Conservation (phyloP, 2,888 invertebrate genomes). For the Xestia xanthographa region DNA sequence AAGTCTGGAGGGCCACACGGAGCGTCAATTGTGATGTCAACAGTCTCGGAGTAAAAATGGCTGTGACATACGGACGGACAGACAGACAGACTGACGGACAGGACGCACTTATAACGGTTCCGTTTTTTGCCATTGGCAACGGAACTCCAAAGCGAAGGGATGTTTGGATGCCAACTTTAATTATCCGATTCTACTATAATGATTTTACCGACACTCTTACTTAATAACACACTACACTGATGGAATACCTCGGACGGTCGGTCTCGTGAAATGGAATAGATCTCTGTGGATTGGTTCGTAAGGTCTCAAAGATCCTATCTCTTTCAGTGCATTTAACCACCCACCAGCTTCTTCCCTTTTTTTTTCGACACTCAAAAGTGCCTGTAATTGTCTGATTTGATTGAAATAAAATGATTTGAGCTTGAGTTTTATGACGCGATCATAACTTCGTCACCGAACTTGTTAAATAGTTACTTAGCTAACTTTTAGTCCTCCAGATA, state of each 20-base stretch:
- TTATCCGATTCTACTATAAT: too few relatives aligned
- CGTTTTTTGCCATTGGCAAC: not conserved
- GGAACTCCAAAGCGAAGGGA: not conserved
- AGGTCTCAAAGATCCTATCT: not conserved
- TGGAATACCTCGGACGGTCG: not conserved
- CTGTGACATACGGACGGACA: too few relatives aligned
- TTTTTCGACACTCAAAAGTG: not conserved
- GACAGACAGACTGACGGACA: too few relatives aligned
- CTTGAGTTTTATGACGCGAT: not conserved
- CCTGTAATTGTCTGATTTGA: not conserved
- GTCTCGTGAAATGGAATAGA: not conserved
- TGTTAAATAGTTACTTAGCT: conserved; percentile 68
- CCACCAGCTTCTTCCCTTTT: not conserved
- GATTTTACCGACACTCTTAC: too few relatives aligned
- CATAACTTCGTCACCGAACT: not conserved
- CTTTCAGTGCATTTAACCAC: not conserved
- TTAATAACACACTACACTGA: not conserved
- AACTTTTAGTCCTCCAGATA: conserved; percentile 95
- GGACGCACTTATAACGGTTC: too few relatives aligned
- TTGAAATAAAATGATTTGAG: not conserved
- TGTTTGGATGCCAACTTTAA: too few relatives aligned
- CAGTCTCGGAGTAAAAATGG: not conserved
- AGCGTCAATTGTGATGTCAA: not conserved
- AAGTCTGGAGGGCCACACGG: not conserved
- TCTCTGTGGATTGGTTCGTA: not conserved